Base-by-base conservation (phyloP, 2,888 invertebrate genomes). In the Melanostoma scalare region DNA sequence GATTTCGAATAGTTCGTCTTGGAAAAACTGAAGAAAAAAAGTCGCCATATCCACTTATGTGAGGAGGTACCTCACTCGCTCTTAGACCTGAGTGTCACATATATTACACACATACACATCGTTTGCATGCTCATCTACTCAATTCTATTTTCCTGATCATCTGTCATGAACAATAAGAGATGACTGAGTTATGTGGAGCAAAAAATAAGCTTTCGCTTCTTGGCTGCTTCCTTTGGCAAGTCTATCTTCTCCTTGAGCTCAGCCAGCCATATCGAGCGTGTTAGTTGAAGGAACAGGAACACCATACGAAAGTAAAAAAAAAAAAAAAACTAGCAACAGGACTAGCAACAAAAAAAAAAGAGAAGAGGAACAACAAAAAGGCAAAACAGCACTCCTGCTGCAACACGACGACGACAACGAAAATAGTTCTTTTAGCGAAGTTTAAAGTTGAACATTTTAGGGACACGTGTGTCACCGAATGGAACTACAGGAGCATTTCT, bases 111-210 rank as follows among this genome's bases (percentile, higher is more conserved):
- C 53, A 68, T 44, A 44, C 33, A 44, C 48, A 30, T 53, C 50
- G 20, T 38, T 44, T 56, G 53, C 50, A 56, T 63, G 65, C 71
- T 76, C 60, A 58, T 82, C 72, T 63, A 48, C 63, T 73, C 68
- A 77, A 82, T 77, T 82, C 81, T 79, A 79, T 79, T 84, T 79
- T 84, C 79, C 79, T 84, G 79, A 84, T 84, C 84, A 84, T 84
- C 84, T 84, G 84, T 84, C 84, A 79, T 71, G 84, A 84, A 84
- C 84, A 79, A 79, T 84, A 84, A 68, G 60, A 79, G 55, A 79
- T 71, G 79, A 79, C 79, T 75, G 84, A 75, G 84, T 79, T 75
- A 75, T 84, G 84, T 79, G 84, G 74, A 84, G 78, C 84, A 79
- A 74, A 79, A 84, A 79, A 84, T 84, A 79, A 84, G 74, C 74